These are phyloP conservation scores for Archips xylosteana DNA, from an alignment of 2,888 invertebrate species.

Conservation along the genomic window DNA sequence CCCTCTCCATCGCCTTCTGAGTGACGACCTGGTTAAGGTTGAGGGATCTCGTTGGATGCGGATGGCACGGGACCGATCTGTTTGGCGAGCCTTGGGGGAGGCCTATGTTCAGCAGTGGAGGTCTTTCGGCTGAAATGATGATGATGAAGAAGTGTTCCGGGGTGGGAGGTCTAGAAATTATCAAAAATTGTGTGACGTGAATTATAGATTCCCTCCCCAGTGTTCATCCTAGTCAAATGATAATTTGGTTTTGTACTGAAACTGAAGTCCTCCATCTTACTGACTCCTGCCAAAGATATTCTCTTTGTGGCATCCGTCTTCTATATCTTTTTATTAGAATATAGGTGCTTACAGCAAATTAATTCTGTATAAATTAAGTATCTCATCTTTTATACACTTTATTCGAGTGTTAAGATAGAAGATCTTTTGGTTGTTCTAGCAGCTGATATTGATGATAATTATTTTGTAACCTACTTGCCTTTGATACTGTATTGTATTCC, in stretches of 20 bases:
- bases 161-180: too few relatives aligned
- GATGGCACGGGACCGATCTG: too few relatives aligned
- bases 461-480: neutral
- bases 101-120: too few relatives aligned
- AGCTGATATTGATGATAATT: neutral
- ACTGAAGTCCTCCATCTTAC: neutral
- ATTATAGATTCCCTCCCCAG: neutral
- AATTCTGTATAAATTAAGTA: neutral
- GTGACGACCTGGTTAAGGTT: too few relatives aligned
- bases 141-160: too few relatives aligned
- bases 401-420: neutral
- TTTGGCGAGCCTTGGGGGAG: too few relatives aligned
- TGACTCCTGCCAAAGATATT: neutral
- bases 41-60: too few relatives aligned
- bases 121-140: too few relatives aligned
- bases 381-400: neutral
- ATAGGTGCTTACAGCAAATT: neutral
- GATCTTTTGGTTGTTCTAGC: neutral
- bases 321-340: too few relatives aligned
- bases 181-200: too few relatives aligned
- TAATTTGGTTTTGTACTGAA: neutral
- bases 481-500: conserved; percentile 2
- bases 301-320: neutral
- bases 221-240: neutral
- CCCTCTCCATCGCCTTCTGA: too few relatives aligned